Percentiles rank a stretch among this genome's conserved stretches.
phyloP scores from a whole-genome alignment of 2,797 vertebrate species.

The Thamnophis elegans region DNA sequence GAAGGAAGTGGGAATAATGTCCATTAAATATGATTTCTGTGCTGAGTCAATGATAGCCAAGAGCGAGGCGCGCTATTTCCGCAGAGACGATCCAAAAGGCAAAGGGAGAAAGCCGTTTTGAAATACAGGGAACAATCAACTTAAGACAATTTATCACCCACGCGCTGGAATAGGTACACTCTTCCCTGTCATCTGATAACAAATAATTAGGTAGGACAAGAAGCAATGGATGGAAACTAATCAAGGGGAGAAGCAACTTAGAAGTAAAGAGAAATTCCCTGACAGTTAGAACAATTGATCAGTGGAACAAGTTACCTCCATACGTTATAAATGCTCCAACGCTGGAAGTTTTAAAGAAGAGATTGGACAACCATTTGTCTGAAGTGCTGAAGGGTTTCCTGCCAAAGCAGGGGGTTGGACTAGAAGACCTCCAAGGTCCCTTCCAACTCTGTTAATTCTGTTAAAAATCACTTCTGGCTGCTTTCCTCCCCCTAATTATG shows the following conservation, averaged over 20 bases:
- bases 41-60: neutral
- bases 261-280: too few relatives aligned
- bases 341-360: too few relatives aligned
- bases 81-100: neutral
- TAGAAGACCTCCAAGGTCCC: too few relatives aligned
- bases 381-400: too few relatives aligned
- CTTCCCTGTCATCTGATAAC: conserved; percentile 46
- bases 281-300: too few relatives aligned
- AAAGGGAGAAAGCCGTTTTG: neutral
- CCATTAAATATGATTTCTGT: neutral
- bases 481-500: conserved; percentile 47
- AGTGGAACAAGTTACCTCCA: too few relatives aligned
- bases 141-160: neutral
- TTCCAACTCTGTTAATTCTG: too few relatives aligned
- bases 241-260: too few relatives aligned
- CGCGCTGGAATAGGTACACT: neutral
- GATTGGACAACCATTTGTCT: too few relatives aligned
- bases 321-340: too few relatives aligned
- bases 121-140: conserved; percentile 20
- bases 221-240: too few relatives aligned
- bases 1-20: neutral
- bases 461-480: conserved; percentile 51
- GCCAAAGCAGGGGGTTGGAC: too few relatives aligned
- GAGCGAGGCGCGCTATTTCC: neutral
- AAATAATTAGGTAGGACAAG: conserved; percentile 46